Conservation (phyloP, 2,888 invertebrate genomes). For the Synergus itoensis region DNA sequence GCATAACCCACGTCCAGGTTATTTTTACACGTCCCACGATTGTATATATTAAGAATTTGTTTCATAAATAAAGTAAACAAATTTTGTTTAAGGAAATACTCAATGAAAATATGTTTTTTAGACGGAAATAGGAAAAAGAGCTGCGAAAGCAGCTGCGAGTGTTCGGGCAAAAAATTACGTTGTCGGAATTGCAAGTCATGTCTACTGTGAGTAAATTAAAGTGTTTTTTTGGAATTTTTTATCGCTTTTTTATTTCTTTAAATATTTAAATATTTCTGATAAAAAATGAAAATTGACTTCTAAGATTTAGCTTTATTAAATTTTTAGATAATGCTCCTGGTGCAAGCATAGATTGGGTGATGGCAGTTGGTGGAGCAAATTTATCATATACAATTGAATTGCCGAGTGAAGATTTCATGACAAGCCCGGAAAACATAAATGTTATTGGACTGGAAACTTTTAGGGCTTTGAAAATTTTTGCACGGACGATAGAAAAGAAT, state of each 20-base stretch:
- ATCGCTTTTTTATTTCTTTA: too few species aligned
- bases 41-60: neutral
- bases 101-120: neutral
- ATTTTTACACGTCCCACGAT: too few species aligned
- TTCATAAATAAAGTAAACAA: too few species aligned
- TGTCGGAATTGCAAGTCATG: conserved; percentile 48
- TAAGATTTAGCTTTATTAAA: neutral
- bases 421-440: neutral
- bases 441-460: neutral
- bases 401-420: conserved; percentile 75
- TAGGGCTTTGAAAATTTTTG: neutral
- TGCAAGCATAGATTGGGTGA: conserved; percentile 84
- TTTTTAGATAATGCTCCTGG: conserved; percentile 80
- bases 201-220: conserved; percentile 47
- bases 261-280: too few species aligned
- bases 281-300: neutral
- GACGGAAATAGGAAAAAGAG: conserved; percentile 36
- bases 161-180: conserved; percentile 42
- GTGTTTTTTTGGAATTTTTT: too few species aligned
- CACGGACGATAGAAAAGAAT: neutral
- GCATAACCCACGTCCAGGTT: too few species aligned
- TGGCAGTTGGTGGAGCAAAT: conserved; percentile 79
- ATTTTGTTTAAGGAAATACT: neutral
- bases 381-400: conserved; percentile 84
- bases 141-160: conserved; percentile 40